Evolutionary conservation across 1,140 invertebrate genomes (phyloP).

Genomic region (Halyomorpha halys): DNA sequence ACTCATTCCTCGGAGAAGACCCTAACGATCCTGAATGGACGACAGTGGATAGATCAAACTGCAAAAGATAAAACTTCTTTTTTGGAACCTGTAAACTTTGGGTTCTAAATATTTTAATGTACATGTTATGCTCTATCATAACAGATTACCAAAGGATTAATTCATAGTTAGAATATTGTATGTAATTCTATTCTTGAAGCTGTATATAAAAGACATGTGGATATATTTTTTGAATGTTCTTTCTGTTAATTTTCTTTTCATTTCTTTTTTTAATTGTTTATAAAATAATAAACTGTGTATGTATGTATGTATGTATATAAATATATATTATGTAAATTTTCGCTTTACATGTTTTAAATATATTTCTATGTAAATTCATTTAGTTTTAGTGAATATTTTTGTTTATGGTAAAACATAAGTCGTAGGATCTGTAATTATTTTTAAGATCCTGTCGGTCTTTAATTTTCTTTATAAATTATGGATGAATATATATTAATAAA

Average conservation of each 20-base stretch:
- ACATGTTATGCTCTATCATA: background rate
- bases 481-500: too few species aligned
- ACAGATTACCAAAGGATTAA: constrained; percentile 15
- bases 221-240: constrained; percentile 11
- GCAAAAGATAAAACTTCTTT: background rate
- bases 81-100: constrained; percentile 1
- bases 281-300: constrained; percentile 1
- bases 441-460: too few species aligned
- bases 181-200: constrained; percentile 7
- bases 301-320: background rate
- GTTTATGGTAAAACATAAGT: too few species aligned
- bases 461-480: too few species aligned
- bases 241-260: background rate
- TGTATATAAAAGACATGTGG: constrained; percentile 13
- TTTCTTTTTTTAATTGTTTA: constrained; percentile 7
- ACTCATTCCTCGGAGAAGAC: constrained; percentile 52
- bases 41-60: constrained; percentile 8
- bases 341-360: constrained; percentile 13
- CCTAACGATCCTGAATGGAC: constrained; percentile 74
- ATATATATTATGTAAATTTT: constrained; percentile 9
- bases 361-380: background rate
- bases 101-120: background rate
- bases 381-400: too few species aligned
- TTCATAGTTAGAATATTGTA: constrained; percentile 13
- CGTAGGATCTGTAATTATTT: too few species aligned